Base-by-base conservation (phyloP, 1,140 invertebrate genomes). In the Maconellicoccus hirsutus region DNA sequence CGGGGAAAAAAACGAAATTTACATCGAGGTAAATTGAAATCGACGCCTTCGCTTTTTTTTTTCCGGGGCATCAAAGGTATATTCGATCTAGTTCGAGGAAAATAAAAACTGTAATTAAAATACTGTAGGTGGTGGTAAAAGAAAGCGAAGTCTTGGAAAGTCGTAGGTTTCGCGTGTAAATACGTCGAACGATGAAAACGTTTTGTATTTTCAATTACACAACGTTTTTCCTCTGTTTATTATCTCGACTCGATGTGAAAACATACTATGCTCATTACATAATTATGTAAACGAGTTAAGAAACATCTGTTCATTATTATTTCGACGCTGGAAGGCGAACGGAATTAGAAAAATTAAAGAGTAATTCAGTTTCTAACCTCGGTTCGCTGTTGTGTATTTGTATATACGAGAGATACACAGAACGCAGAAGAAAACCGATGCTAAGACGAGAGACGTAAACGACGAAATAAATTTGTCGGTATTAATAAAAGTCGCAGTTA, bases 181-280 rank as follows among this genome's bases (percentile, higher is more conserved):
- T 12, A 33, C 29, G 29, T 33, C 3, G 3, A 33, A 33, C 12
- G 29, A 33, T 6, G 12, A 33, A 6, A 33, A 33, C 29, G 12
- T 33, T 33, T 33, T 33, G 29, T 33, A 33, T 33, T 52, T 52
- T 16, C 42, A 52, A 52, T 52, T 52, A 52, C n/a, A n/a, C 42
- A 52, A 52, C 42, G 42, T 52, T 52, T 52, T 52, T 52, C 12
- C n/a, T 52, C 42, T 52, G 42, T 19, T 52, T 52, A 52, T 52
- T 52, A 52, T 52, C 12, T 52, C n/a, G 42, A 52, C 42, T 52
- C 42, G 42, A 52, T 52, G 42, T 52, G 42, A 52, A 52, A 52
- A 52, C n/a, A 19, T 52, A 52, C 42, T 52, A 52, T 19, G 42
- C 42, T 52, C 42, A 52, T 52, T 52, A 52, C n/a, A 16, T 52